phyloP scores from a whole-genome alignment of 2,113 vertebrate species.

The Chrysemys picta region DNA sequence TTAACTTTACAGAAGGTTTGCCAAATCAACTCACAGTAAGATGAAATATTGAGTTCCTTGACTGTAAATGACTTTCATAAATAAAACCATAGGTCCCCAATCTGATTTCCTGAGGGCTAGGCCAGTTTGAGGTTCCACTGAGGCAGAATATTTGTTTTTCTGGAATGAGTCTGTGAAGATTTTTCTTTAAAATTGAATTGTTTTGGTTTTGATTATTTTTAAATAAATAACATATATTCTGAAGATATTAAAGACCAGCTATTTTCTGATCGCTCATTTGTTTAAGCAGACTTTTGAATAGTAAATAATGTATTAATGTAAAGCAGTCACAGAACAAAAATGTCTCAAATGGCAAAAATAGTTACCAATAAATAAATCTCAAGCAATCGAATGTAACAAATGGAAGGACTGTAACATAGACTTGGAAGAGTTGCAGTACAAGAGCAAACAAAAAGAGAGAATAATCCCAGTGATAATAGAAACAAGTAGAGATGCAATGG shows the following conservation, averaged over 20 bases:
- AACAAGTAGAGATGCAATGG: neutral
- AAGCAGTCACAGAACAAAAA: neutral
- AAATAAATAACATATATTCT: neutral
- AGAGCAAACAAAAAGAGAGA: neutral
- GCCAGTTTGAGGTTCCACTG: neutral
- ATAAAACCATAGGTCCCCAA: neutral
- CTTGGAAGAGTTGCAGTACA: neutral
- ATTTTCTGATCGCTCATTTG: neutral
- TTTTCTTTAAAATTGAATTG: neutral
- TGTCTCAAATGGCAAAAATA: neutral
- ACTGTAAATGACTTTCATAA: neutral
- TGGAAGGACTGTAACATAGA: neutral
- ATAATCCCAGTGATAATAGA: neutral
- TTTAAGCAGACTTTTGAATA: conserved; percentile 11
- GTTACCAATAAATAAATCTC: neutral
- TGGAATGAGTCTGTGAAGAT: neutral
- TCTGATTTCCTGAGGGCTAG: neutral
- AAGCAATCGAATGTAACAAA: neutral
- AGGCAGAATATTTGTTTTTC: neutral
- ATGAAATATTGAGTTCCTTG: neutral
- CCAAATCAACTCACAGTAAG: neutral
- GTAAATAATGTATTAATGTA: neutral
- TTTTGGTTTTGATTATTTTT: neutral
- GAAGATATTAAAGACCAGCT: neutral
- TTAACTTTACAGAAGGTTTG: neutral